phyloP scores from a whole-genome alignment of 2,888 invertebrate genomes.

The Luperina nickerlii region DNA sequence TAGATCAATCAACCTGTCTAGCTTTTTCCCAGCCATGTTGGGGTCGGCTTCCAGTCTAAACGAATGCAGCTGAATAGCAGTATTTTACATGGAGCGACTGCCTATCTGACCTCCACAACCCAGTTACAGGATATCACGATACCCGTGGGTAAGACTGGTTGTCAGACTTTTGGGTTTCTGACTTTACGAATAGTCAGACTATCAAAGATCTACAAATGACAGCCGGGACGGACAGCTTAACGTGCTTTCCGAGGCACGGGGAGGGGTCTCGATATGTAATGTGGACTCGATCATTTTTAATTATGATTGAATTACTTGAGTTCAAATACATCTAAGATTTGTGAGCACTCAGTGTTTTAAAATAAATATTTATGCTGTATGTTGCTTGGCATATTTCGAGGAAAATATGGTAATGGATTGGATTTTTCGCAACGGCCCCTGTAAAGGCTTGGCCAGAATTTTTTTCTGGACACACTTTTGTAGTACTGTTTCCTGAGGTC shows the following conservation, averaged over 20 bases:
- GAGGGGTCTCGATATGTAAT: not conserved
- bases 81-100: not conserved
- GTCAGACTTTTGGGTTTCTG: not conserved
- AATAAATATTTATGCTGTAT: not conserved
- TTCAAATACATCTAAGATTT: conserved; percentile 39
- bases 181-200: too few relatives aligned
- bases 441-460: too few relatives aligned
- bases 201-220: not conserved
- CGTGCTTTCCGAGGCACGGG: not conserved
- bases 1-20: not conserved
- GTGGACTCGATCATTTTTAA: not conserved
- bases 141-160: not conserved
- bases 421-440: too few relatives aligned
- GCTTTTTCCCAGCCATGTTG: not conserved
- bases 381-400: conserved; percentile 44
- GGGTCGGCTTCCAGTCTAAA: not conserved
- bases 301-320: conserved; percentile 17
- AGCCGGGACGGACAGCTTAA: not conserved
- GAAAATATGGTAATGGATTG: not conserved
- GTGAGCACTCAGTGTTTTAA: conserved; percentile 37
- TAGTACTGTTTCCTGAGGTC: not conserved
- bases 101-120: not conserved
- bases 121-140: not conserved
- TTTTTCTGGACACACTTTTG: not conserved
- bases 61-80: not conserved